These are phyloP conservation scores for Leuciscus waleckii DNA, from an alignment of 2,797 vertebrate species.

Conservation along the genomic window DNA sequence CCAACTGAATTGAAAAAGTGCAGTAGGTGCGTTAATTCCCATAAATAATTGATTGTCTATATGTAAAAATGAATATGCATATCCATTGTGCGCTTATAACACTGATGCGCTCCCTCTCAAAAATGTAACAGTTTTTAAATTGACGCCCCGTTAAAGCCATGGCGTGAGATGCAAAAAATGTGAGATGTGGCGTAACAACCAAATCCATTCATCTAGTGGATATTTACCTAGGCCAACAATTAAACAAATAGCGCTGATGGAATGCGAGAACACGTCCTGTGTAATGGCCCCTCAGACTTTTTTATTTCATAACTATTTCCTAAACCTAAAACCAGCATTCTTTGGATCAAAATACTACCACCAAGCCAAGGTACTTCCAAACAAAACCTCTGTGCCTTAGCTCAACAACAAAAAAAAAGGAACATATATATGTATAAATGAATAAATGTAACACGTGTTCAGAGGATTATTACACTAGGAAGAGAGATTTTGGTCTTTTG, in stretches of 20 bases:
- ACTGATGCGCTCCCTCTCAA: neutral
- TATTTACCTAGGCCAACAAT: neutral
- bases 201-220: neutral
- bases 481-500: conserved; percentile 50
- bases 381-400: conserved; percentile 45
- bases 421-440: conserved; percentile 43
- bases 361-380: conserved; percentile 48
- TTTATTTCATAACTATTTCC: neutral
- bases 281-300: neutral
- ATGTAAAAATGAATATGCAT: neutral
- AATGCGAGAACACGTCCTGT: neutral
- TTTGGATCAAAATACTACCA: conserved; percentile 54
- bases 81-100: no score
- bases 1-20: neutral
- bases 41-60: neutral
- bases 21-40: neutral
- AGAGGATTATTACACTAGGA: conserved; percentile 40
- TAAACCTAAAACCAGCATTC: conserved; percentile 51
- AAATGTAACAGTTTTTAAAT: neutral
- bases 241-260: neutral
- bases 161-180: neutral
- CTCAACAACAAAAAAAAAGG: neutral
- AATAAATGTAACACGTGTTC: conserved; percentile 32
- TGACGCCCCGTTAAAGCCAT: neutral
- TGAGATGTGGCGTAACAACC: neutral